Conservation (phyloP, 64 coral and sea anemone genomes). For the Trachythela sp. region DNA sequence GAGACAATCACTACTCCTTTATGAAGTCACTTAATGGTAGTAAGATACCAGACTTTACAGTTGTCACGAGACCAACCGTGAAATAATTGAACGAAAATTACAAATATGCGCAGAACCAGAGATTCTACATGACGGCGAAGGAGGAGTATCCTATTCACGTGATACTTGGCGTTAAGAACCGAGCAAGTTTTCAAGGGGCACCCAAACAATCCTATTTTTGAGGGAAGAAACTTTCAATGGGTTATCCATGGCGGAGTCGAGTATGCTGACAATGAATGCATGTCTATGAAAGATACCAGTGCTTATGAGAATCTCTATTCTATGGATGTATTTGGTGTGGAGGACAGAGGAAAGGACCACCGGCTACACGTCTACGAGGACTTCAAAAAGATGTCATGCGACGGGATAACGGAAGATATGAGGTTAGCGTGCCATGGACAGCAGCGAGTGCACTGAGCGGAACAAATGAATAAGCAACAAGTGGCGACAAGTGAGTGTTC, state of each 20-base stretch:
- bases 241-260: conserved; percentile 34
- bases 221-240: conserved; percentile 44
- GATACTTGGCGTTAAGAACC: conserved; percentile 37
- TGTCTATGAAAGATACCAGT: background rate
- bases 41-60: conserved; percentile 46
- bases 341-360: too few species aligned
- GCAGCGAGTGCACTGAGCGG: too few species aligned
- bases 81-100: conserved; percentile 49
- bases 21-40: conserved; percentile 29
- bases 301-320: too few species aligned
- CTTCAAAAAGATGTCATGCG: too few species aligned
- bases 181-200: conserved; percentile 36
- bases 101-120: conserved; percentile 4
- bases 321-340: too few species aligned
- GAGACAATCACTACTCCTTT: conserved; percentile 50
- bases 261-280: background rate
- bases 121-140: conserved; percentile 22
- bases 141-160: conserved; percentile 43
- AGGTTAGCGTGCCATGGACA: too few species aligned
- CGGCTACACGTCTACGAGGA: too few species aligned
- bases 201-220: conserved; percentile 42
- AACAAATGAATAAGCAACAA: too few species aligned
- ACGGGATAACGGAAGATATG: too few species aligned
- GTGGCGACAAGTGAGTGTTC: too few species aligned
- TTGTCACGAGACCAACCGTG: conserved; percentile 36